Conservation (phyloP, 2,888 invertebrate species). For the Cheilosia pagana region DNA sequence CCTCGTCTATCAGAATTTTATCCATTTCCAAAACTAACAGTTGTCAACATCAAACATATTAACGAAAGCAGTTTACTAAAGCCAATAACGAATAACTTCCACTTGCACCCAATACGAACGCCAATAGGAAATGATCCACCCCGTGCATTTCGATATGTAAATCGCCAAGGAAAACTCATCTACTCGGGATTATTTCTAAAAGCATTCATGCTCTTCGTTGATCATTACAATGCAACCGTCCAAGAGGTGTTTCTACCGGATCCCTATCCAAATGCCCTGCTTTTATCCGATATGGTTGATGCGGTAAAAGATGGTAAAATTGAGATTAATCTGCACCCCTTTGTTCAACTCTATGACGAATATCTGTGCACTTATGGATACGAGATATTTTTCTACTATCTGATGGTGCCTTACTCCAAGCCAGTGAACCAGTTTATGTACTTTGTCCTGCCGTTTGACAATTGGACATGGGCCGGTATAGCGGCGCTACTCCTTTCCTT, state of each 20-base stretch:
- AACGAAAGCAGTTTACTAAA: slow-evolving; percentile 38
- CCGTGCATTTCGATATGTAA: slow-evolving; percentile 28
- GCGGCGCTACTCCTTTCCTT: not conserved
- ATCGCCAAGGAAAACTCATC: slow-evolving; percentile 42
- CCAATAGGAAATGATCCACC: slow-evolving; percentile 57
- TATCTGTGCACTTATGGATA: slow-evolving; percentile 35
- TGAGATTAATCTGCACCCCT: slow-evolving; percentile 41
- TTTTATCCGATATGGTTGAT: slow-evolving; percentile 24
- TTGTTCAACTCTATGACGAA: slow-evolving; percentile 25
- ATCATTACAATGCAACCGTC: slow-evolving; percentile 50
- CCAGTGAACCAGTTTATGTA: slow-evolving; percentile 75
- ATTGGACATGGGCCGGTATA: slow-evolving; percentile 48
- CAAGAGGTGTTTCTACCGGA: slow-evolving; percentile 48
- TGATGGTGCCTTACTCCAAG: slow-evolving; percentile 64
- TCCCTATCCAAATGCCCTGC: slow-evolving; percentile 34
- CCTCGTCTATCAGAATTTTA: slow-evolving; percentile 2
- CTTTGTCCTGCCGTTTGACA: slow-evolving; percentile 73
- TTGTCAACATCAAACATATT: not conserved
- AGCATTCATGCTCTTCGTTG: slow-evolving; percentile 36
- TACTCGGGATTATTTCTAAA: slow-evolving; percentile 41
- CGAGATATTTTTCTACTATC: slow-evolving; percentile 4
- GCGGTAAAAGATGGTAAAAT: slow-evolving; percentile 31
- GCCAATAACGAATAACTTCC: slow-evolving; percentile 25
- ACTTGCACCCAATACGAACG: slow-evolving; percentile 35
- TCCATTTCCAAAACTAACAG: slow-evolving; percentile 13